Conservation (phyloP, 2,113 vertebrate species). For the Chaetura pelagica region DNA sequence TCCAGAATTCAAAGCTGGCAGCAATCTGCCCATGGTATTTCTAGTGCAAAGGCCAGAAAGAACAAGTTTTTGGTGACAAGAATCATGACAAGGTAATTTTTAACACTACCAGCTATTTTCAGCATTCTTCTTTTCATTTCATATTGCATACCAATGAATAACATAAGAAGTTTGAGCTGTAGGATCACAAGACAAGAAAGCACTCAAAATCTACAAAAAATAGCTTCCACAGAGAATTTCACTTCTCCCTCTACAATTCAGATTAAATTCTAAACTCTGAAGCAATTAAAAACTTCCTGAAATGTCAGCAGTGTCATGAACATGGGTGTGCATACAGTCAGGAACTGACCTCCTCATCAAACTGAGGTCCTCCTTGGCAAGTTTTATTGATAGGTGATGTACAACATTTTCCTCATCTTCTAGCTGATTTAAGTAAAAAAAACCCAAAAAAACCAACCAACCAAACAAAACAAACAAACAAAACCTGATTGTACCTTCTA, state of each 20-base stretch:
- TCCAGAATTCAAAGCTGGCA: neutral
- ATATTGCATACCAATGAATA: neutral
- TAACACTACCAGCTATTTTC: neutral
- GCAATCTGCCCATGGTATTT: neutral
- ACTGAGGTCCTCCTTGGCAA: neutral
- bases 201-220: neutral
- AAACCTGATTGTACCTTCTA: neutral
- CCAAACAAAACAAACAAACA: too few relatives aligned
- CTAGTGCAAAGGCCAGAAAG: neutral
- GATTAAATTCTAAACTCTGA: neutral
- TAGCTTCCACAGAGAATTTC: neutral
- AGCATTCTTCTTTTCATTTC: neutral
- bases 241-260: neutral
- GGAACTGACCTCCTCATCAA: neutral
- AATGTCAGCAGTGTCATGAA: neutral
- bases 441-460: too few relatives aligned
- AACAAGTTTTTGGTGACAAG: neutral
- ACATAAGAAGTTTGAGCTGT: neutral
- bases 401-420: neutral
- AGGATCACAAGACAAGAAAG: neutral
- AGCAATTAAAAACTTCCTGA: neutral
- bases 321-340: rapidly evolving
- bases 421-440: neutral
- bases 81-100: neutral
- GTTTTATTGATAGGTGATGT: neutral